A percentile compares a stretch with the other conserved stretches of the same genome.
Evolutionary conservation across 2,797 vertebrate species (phyloP).

Genomic region (Triplophysa yarkandensis): DNA sequence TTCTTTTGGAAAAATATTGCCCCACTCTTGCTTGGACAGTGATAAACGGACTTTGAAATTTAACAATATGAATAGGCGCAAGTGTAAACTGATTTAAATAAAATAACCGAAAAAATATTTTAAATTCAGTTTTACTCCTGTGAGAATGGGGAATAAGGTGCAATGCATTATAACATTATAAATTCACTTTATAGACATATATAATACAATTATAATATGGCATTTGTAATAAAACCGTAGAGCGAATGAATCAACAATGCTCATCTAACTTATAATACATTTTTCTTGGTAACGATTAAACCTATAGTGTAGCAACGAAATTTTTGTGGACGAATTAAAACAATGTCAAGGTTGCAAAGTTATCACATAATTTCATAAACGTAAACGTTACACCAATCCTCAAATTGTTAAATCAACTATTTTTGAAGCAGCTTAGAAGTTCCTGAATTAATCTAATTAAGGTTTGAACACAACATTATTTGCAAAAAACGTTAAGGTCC

Average conservation of each 20-base stretch:
- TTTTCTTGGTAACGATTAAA: neutral
- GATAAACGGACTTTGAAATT: conserved; percentile 55
- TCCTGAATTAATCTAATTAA: neutral
- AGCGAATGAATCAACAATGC: conserved; percentile 8
- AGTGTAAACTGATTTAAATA: conserved; percentile 26
- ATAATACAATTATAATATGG: conserved; percentile 8
- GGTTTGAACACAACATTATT: conserved; percentile 5
- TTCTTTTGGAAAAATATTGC: conserved; percentile 30
- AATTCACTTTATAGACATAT: conserved; percentile 30
- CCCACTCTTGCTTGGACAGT: conserved; percentile 46
- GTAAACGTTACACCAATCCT: neutral
- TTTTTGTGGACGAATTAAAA: neutral
- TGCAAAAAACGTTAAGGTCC: conserved; percentile 17
- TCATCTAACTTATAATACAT: neutral
- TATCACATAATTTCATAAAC: neutral
- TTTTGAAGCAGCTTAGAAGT: no score
- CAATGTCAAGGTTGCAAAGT: neutral
- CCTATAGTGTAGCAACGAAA: neutral
- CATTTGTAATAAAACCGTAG: conserved; percentile 17
- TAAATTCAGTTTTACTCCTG: conserved; percentile 39
- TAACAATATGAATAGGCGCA: conserved; percentile 52
- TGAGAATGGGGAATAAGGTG: conserved; percentile 27
- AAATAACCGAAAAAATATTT: conserved; percentile 40
- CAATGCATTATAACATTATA: conserved; percentile 17
- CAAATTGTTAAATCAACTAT: no score